Evolutionary conservation across 2,797 vertebrate species (phyloP).

Genomic region (Coracias cyanogaster): DNA sequence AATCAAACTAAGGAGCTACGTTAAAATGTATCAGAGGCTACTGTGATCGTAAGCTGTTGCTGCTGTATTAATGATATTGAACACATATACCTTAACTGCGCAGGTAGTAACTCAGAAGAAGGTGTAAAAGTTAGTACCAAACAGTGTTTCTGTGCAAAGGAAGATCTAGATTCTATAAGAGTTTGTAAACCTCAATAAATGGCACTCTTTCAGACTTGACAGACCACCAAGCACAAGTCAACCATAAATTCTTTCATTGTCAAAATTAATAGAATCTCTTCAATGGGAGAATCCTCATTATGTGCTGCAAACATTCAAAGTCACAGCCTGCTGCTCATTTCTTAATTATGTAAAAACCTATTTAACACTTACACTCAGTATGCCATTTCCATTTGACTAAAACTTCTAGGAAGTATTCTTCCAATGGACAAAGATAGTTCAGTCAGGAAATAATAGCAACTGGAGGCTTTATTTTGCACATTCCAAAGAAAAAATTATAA

Average conservation of each 20-base stretch:
- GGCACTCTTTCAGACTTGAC: slow-evolving; percentile 21
- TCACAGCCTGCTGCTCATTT: slow-evolving; percentile 47
- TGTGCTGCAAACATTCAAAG: slow-evolving; percentile 9
- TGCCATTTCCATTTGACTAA: background rate
- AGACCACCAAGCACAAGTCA: slow-evolving; percentile 40
- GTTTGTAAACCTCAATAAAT: slow-evolving; percentile 29
- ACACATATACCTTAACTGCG: background rate
- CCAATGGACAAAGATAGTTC: background rate
- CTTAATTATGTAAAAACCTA: slow-evolving; percentile 55
- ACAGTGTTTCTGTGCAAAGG: background rate
- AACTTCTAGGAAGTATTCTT: background rate
- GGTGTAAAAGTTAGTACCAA: background rate
- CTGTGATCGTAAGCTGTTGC: background rate
- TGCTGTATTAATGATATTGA: background rate
- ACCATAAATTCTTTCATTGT: slow-evolving; percentile 49
- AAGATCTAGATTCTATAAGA: background rate
- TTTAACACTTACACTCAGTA: background rate
- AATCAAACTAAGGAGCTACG: background rate
- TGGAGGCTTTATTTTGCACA: background rate
- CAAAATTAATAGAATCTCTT: slow-evolving; percentile 50
- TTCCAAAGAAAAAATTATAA: background rate
- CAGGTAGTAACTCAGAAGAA: background rate
- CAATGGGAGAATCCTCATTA: slow-evolving; percentile 31
- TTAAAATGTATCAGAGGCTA: background rate
- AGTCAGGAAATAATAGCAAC: background rate